Conservation (phyloP, 2,888 invertebrate species). For the Limenitis camilla region DNA sequence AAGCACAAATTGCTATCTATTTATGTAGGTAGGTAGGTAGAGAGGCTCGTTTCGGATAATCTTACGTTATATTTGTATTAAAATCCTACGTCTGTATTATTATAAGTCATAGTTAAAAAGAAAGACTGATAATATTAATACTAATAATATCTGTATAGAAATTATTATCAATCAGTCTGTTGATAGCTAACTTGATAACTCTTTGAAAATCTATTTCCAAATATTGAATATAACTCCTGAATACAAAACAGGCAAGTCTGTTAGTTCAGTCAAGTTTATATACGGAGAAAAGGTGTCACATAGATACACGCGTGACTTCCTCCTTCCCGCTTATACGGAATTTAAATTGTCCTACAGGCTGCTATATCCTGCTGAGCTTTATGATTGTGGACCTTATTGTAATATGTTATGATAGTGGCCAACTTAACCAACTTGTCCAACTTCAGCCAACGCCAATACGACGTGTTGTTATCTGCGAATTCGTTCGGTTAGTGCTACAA, state of each 20-base stretch:
- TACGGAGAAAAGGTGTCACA: slow-evolving; percentile 71
- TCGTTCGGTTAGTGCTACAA: not conserved
- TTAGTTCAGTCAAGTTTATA: slow-evolving; percentile 65
- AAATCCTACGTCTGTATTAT: no score
- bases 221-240: slow-evolving; percentile 1
- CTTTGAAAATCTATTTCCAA: not conserved
- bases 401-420: not conserved
- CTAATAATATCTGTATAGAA: no score
- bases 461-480: not conserved
- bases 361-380: slow-evolving; percentile 3
- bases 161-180: no score
- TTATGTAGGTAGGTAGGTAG: no score
- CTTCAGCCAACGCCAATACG: not conserved
- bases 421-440: not conserved
- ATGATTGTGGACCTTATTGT: not conserved
- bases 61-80: no score
- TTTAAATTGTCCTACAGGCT: slow-evolving; percentile 70
- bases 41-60: no score
- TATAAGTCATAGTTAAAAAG: no score
- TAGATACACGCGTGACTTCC: slow-evolving; percentile 69
- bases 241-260: slow-evolving; percentile 27
- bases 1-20: no score
- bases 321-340: slow-evolving; percentile 72
- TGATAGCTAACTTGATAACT: no score
- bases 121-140: no score